Percentiles rank a stretch among this genome's conserved stretches.
These are phyloP conservation scores for Hippocampus mohnikei DNA, from an alignment of 2,113 vertebrate species.

Conservation along the genomic window DNA sequence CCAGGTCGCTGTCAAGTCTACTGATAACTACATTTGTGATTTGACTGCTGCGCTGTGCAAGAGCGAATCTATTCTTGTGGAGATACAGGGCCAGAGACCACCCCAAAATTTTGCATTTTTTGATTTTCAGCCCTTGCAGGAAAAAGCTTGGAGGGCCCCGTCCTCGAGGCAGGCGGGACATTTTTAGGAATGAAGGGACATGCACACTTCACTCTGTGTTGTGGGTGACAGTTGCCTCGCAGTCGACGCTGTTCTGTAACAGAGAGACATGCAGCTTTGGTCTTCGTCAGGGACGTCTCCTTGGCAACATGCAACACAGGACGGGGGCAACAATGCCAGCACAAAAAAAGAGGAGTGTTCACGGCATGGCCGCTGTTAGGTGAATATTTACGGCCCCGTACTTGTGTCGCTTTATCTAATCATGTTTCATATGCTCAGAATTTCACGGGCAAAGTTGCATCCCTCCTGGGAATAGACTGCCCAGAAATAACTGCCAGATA, in stretches of 20 bases:
- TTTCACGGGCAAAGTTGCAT: slow-evolving; percentile 43
- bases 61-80: no score
- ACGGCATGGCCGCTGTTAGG: not conserved
- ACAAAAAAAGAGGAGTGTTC: slow-evolving; percentile 21
- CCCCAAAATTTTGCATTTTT: no score
- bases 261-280: slow-evolving; percentile 35
- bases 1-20: no score
- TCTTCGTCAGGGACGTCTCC: slow-evolving; percentile 39
- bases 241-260: slow-evolving; percentile 60
- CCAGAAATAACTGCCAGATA: slow-evolving; percentile 48
- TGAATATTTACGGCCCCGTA: slow-evolving; percentile 47
- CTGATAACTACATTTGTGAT: no score
- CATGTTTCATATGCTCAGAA: slow-evolving; percentile 48
- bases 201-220: no score
- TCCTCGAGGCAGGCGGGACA: no score
- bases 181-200: no score
- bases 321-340: slow-evolving; percentile 46
- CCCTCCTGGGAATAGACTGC: slow-evolving; percentile 22
- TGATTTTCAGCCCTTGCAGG: no score
- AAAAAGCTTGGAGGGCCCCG: no score
- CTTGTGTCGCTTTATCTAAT: slow-evolving; percentile 56
- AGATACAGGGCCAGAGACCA: no score
- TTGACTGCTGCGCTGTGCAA: no score
- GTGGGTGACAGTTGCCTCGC: slow-evolving; percentile 12
- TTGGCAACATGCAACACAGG: slow-evolving; percentile 54